Evolutionary conservation across 1,140 invertebrate genomes (phyloP), one percentile per base, ranked within the genome.

Genomic region (Oryzaephilus surinamensis): DNA sequence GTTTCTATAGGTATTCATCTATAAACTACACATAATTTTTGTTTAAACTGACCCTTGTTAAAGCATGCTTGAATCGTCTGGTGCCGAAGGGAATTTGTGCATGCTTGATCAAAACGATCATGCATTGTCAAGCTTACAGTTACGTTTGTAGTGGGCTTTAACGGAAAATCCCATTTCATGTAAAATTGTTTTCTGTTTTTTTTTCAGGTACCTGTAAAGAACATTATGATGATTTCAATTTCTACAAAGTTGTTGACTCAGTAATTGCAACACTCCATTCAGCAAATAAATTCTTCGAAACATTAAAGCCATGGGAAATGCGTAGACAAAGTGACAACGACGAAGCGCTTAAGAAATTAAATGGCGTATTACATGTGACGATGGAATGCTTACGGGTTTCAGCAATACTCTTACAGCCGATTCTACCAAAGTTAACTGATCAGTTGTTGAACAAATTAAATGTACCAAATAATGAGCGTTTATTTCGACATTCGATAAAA

Each of bases 281-380:
- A 17, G 76, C 84, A 1, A 98, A 99, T 70, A 64, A 75, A 41
- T 88, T 96, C 71, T 77, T 97, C 43, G 78, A 95, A 49, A 63
- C 76, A 4, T 70, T 81, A 38, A 78, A 84, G 60, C 93, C 94
- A 0, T 98, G 95, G 95, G 69, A 79, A 45, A 67, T 97, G 29
- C 72, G 67, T n/a, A 70, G 74, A 45, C n/a, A n/a, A n/a, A n/a
- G n/a, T n/a, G n/a, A 50, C 64, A 24, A 46, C 54, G 23, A 3
- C 0, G 57, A 70, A 36, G 51, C 52, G 15, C 43, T 60, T n/a
- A 52, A 63, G 32, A 60, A 82, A 48, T 59, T 96, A 6, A 68
- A 82, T 43, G 73, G 73, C 12, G 71, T 94, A 11, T 67, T 97
- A 36, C 80, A 84, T 53, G 55, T 97, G 10, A 77, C 81, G 27